Base-by-base conservation (phyloP, 2,888 invertebrate species). In the Scaptomyza polygonia region DNA sequence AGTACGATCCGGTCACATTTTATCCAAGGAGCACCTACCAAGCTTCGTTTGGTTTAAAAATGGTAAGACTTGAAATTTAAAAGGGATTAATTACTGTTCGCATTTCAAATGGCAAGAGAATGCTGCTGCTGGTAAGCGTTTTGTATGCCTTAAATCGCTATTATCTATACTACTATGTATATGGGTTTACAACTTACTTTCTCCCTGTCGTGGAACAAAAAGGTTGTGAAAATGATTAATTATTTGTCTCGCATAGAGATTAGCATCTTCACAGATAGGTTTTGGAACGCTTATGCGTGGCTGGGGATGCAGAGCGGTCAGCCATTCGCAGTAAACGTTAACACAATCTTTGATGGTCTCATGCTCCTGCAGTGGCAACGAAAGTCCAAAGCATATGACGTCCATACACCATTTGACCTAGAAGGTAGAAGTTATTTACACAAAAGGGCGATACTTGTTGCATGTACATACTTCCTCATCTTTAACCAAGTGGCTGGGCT, bases 271-370 rank as follows among this genome's bases (percentile, higher is more conserved):
- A 44, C 95, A 93, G 11, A 99, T 95, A 0, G 98, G 98, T 77
- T 94, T 94, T 0, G 99, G 99, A 16, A 98, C 96, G 79, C 97
- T 96, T 55, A 97, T 94, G 88, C 97, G 96, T 1, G 97, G 96
- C 27, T 94, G 94, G 25, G 96, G 95, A 76, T 96, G 94, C 70
- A 99, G 93, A 3, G 98, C 96, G 0, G 97, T 96, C 73, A 99
- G 93, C 99, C 99, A 99, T 89, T 99, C 98, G 91, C 98, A 98
- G 90, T 99, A 99, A 34, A 99, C 96, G 90, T 97, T 97, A 42
- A 98, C 98, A 91, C 98, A 99, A 91, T 98, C 98, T 74, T 98
- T 95, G 53, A 99, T 96, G 0, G 98, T 97, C 84, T 98, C 98
- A 90, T 98, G 97, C 92, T 99, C 98, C 34, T 95, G 93, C 47